A percentile compares a stretch with the other conserved stretches of the same genome.
Evolutionary conservation across 2,888 invertebrate genomes (phyloP).

Genomic region (Sipha maydis): DNA sequence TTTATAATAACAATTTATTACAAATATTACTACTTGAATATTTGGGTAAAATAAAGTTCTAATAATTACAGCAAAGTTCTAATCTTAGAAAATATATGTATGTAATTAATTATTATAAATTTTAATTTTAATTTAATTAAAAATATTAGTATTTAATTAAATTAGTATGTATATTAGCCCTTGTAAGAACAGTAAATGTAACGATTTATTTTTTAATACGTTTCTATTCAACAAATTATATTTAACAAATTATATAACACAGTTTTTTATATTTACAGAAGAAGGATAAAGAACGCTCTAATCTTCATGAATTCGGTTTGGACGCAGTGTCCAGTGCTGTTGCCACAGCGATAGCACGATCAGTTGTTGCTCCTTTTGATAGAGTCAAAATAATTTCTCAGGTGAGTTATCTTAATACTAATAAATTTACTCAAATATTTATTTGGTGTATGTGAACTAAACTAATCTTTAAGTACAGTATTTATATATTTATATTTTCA

Average conservation of each 20-base stretch:
- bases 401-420: background rate
- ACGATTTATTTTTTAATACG: background rate
- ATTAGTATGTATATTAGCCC: background rate
- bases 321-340: conserved; percentile 61
- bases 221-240: background rate
- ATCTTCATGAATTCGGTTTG: conserved; percentile 60
- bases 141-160: background rate
- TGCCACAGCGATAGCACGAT: conserved; percentile 61
- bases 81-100: too few relatives aligned
- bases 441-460: background rate
- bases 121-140: background rate
- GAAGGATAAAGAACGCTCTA: conserved; percentile 49
- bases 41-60: too few relatives aligned
- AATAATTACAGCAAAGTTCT: too few relatives aligned
- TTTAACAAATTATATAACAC: background rate
- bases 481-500: background rate
- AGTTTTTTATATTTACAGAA: conserved; percentile 26
- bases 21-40: too few relatives aligned
- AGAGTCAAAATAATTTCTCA: conserved; percentile 60
- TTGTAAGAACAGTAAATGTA: background rate
- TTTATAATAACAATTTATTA: too few relatives aligned
- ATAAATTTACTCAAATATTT: background rate
- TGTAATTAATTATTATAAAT: too few relatives aligned
- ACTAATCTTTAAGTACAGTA: background rate
- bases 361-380: conserved; percentile 60